A percentile compares a stretch with the other conserved stretches of the same genome.
Conservation (phyloP, 2,888 invertebrate genomes). For the Brachyopa scutellaris region DNA sequence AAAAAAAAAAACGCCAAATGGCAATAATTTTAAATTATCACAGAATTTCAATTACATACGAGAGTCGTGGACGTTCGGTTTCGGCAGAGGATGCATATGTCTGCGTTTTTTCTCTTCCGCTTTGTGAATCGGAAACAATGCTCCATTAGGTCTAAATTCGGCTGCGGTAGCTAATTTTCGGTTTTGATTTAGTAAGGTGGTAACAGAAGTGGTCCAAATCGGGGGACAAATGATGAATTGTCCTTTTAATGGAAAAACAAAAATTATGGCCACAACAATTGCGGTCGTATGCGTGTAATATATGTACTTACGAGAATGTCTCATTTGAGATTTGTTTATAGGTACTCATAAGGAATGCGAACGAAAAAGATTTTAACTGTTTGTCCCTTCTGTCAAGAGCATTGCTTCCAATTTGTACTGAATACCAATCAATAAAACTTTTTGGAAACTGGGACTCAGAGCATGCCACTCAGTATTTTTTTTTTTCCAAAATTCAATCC, state of each 20-base stretch:
- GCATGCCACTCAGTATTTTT: too few relatives aligned
- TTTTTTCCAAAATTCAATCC: too few relatives aligned
- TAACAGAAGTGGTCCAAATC: slow-evolving; percentile 48
- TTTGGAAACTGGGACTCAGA: too few relatives aligned
- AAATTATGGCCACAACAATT: slow-evolving; percentile 59
- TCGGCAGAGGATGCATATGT: slow-evolving; percentile 42
- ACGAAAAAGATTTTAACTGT: too few relatives aligned
- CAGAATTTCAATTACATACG: slow-evolving; percentile 62
- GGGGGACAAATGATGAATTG: slow-evolving; percentile 66
- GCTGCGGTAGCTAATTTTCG: slow-evolving; percentile 63
- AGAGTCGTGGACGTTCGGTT: slow-evolving; percentile 30
- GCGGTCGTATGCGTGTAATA: too few relatives aligned
- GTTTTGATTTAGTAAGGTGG: slow-evolving; percentile 53
- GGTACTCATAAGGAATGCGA: too few relatives aligned
- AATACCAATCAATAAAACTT: too few relatives aligned
- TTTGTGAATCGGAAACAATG: slow-evolving; percentile 37
- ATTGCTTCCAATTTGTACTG: too few relatives aligned
- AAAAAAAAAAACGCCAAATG: slow-evolving; percentile 60
- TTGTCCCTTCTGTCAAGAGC: too few relatives aligned
- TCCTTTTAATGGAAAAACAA: slow-evolving; percentile 39
- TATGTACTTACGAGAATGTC: too few relatives aligned
- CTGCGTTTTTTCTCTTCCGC: slow-evolving; percentile 55
- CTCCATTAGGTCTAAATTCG: slow-evolving; percentile 51
- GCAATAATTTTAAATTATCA: slow-evolving; percentile 75
- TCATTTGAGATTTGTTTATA: too few relatives aligned